Percentiles rank a stretch among this genome's conserved stretches.
Evolutionary conservation across 2,888 invertebrate genomes (phyloP).

Genomic region (Brachyopa scutellaris): DNA sequence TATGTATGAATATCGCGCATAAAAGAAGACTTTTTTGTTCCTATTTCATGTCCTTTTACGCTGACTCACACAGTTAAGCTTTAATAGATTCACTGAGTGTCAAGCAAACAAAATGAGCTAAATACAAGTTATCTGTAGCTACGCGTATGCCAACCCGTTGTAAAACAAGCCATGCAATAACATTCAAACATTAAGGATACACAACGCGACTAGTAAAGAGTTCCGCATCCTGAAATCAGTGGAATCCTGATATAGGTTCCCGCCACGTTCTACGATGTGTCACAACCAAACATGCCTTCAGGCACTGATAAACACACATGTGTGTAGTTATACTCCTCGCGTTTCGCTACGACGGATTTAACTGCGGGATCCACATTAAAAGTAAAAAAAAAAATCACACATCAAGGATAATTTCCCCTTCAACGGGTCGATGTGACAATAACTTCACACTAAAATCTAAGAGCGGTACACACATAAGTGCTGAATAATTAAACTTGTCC

Average conservation of each 20-base stretch:
- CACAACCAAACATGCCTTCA: constrained; percentile 52
- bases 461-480: constrained; percentile 59
- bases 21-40: too few species aligned
- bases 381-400: too few species aligned
- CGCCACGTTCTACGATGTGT: constrained; percentile 52
- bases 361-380: constrained; percentile 49
- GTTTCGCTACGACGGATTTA: constrained; percentile 43
- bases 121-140: constrained; percentile 35
- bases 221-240: constrained; percentile 59
- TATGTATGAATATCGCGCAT: too few species aligned
- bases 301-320: constrained; percentile 38
- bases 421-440: constrained; percentile 58
- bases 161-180: constrained; percentile 68
- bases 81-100: too few species aligned
- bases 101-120: constrained; percentile 31
- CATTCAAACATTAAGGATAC: constrained; percentile 57
- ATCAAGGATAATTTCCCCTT: constrained; percentile 66
- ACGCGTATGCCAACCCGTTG: constrained; percentile 55
- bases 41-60: too few species aligned
- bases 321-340: constrained; percentile 28
- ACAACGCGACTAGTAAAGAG: constrained; percentile 50
- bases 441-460: constrained; percentile 68
- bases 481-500: constrained; percentile 69
- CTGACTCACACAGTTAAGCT: too few species aligned
- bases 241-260: constrained; percentile 57